Percentiles rank a stretch among this genome's conserved stretches.
Conservation (phyloP, 2,888 invertebrate species). For the Boloria euphrosyne region DNA sequence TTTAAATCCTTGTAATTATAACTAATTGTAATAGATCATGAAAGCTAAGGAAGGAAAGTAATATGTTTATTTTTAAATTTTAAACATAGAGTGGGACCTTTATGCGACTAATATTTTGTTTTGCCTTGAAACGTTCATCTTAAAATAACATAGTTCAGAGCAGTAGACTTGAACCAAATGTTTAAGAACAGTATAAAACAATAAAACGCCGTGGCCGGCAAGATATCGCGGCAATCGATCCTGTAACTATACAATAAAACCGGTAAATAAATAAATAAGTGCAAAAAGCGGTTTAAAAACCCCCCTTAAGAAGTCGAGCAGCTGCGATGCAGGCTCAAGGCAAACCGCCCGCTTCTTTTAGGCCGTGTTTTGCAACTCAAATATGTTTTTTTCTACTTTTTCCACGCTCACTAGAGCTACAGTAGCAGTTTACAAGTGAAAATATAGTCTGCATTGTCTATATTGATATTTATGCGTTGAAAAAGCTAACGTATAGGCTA, state of each 20-base stretch:
- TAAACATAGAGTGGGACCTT: not conserved
- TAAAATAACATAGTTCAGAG: conserved; percentile 14
- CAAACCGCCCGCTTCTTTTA: conserved; percentile 66
- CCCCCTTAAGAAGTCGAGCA: conserved; percentile 63
- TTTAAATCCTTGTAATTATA: not conserved
- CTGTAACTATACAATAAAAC: conserved; percentile 62
- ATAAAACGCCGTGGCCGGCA: conserved; percentile 34
- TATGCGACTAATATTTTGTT: not conserved
- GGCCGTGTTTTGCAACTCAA: conserved; percentile 57
- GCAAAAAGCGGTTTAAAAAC: conserved; percentile 70
- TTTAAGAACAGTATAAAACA: conserved; percentile 23
- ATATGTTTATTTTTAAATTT: no score
- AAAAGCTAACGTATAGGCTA: conserved; percentile 37
- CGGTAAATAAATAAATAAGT: conserved; percentile 65
- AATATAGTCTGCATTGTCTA: conserved; percentile 29
- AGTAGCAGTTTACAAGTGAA: conserved; percentile 39
- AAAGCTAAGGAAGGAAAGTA: no score
- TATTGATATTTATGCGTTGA: conserved; percentile 32
- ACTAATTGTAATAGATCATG: not conserved
- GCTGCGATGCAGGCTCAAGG: conserved; percentile 68
- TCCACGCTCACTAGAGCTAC: conserved; percentile 36
- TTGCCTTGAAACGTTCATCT: conserved; percentile 1
- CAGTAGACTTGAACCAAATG: conserved; percentile 6
- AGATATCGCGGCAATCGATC: conserved; percentile 41
- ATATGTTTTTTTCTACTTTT: conserved; percentile 51